Evolutionary conservation across 1,140 invertebrate genomes (phyloP).

Genomic region (Agraylea sexmaculata): DNA sequence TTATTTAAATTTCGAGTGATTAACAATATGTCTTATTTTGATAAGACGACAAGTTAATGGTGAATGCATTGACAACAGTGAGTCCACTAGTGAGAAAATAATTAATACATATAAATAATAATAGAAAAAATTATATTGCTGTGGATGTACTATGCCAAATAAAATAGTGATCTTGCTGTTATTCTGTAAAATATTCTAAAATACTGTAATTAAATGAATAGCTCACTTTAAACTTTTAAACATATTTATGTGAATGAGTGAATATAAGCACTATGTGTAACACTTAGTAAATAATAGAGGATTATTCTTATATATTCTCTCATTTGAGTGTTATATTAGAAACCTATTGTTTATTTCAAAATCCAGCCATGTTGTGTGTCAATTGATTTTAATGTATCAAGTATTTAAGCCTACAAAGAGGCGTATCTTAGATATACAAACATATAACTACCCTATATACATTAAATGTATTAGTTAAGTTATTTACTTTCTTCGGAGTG

Average conservation of each 20-base stretch:
- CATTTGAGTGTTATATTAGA: background rate
- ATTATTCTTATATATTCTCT: background rate
- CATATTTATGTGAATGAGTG: too few species aligned
- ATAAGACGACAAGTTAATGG: too few species aligned
- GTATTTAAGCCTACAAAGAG: background rate
- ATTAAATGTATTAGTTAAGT: too few species aligned
- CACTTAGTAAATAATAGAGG: slow-evolving; percentile 7
- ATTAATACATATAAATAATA: slow-evolving; percentile 1
- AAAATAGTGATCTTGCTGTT: slow-evolving; percentile 13
- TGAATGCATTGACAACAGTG: too few species aligned
- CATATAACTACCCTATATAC: too few species aligned
- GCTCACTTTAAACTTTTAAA: too few species aligned
- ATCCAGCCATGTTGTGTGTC: background rate
- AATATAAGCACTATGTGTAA: too few species aligned
- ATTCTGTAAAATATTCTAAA: slow-evolving; percentile 12
- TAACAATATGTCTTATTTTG: too few species aligned
- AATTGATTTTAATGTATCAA: slow-evolving; percentile 2
- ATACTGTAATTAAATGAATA: too few species aligned
- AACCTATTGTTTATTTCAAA: background rate
- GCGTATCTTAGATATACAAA: slow-evolving; percentile 1
- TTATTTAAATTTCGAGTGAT: too few species aligned
- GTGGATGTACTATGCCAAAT: slow-evolving; percentile 11
- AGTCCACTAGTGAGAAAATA: background rate
- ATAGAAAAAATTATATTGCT: background rate
- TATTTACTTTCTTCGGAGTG: too few species aligned